Evolutionary conservation across 2,113 vertebrate genomes (phyloP).

Genomic region (Ictidomys tridecemlineatus): DNA sequence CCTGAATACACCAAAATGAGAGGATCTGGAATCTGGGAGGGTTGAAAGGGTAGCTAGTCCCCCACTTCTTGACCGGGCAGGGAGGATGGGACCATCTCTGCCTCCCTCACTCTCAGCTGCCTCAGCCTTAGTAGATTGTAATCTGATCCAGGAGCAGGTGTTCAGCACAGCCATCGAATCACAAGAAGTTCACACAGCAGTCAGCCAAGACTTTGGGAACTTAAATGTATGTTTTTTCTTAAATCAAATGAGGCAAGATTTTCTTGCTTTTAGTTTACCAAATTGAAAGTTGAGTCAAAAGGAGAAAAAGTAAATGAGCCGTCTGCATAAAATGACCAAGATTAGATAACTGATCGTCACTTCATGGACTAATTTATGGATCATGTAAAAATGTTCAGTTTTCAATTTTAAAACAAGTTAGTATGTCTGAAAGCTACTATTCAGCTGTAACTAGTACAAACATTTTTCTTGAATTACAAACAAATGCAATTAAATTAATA

Average conservation of each 20-base stretch:
- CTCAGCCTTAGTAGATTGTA: background rate
- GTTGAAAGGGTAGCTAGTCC: background rate
- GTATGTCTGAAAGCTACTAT: constrained; percentile 1
- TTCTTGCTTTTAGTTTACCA: constrained; percentile 56
- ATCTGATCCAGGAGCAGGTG: constrained; percentile 37
- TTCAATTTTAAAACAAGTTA: constrained; percentile 51
- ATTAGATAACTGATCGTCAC: background rate
- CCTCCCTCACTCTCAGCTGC: background rate
- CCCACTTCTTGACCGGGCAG: background rate
- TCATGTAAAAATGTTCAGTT: constrained; percentile 17
- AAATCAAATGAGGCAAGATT: constrained; percentile 45
- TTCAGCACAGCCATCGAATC: constrained; percentile 38
- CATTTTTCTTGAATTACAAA: constrained; percentile 51
- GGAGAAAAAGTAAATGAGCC: constrained; percentile 34
- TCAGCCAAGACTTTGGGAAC: background rate
- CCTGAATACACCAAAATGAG: background rate
- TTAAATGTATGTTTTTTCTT: constrained; percentile 35
- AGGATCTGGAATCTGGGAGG: background rate
- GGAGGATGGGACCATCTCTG: background rate
- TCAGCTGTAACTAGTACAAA: constrained; percentile 34
- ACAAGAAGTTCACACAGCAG: background rate
- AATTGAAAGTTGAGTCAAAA: constrained; percentile 57
- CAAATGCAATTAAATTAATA: constrained; percentile 55
- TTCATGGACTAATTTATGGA: constrained; percentile 41
- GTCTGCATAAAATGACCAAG: constrained; percentile 4